A percentile compares a stretch with the other conserved stretches of the same genome.
Conservation (phyloP, 2,113 vertebrate genomes). For the Diadophis punctatus region DNA sequence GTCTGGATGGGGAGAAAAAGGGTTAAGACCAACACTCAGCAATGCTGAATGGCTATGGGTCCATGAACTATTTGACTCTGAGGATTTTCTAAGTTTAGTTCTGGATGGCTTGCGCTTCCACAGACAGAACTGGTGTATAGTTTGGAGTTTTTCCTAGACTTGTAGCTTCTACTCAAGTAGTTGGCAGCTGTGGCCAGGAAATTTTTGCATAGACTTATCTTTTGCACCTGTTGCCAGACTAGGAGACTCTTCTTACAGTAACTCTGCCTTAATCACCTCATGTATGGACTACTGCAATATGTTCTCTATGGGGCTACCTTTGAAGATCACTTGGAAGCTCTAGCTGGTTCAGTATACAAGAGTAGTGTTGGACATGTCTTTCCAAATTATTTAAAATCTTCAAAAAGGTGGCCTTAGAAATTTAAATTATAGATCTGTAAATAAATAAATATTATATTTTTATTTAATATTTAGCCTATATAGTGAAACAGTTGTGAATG, state of each 20-base stretch:
- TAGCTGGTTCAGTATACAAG: neutral
- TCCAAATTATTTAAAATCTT: neutral
- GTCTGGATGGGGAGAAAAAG: neutral
- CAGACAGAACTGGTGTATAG: neutral
- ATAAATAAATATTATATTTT: neutral
- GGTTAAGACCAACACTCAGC: neutral
- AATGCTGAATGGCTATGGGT: neutral
- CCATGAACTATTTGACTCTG: neutral
- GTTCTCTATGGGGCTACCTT: neutral
- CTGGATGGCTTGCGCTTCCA: neutral
- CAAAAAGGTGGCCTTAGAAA: neutral
- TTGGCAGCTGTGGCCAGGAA: neutral
- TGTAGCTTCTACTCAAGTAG: neutral
- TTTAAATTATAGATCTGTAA: neutral
- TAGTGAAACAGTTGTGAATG: neutral
- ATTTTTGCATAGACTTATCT: neutral
- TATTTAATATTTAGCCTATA: neutral
- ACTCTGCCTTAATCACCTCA: neutral
- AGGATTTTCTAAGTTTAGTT: neutral
- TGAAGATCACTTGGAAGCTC: neutral
- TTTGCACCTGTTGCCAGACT: neutral
- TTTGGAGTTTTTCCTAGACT: neutral
- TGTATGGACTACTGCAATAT: neutral
- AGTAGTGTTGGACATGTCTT: neutral
- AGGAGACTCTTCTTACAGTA: neutral